A percentile compares a stretch with the other conserved stretches of the same genome.
phyloP scores from a whole-genome alignment of 2,888 invertebrate species.

The Andrena minutula region DNA sequence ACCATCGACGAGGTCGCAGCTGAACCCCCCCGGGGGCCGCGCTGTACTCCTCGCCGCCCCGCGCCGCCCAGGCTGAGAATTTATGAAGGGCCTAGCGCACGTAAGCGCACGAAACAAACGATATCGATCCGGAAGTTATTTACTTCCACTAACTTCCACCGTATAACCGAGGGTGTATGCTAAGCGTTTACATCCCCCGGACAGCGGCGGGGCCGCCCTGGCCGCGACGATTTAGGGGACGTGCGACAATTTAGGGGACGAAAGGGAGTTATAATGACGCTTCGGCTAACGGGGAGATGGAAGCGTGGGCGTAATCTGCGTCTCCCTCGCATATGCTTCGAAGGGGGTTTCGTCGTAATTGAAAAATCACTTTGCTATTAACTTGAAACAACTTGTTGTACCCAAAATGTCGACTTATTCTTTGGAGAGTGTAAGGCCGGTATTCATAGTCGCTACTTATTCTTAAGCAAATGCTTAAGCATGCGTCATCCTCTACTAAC shows the following conservation, averaged over 20 bases:
- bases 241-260: slow-evolving; percentile 67
- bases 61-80: slow-evolving; percentile 32
- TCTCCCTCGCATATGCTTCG: background rate
- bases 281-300: slow-evolving; percentile 40
- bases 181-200: slow-evolving; percentile 35
- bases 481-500: too few species aligned
- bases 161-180: slow-evolving; percentile 29
- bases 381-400: too few species aligned
- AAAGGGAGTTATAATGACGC: slow-evolving; percentile 77
- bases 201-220: slow-evolving; percentile 1
- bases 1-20: background rate
- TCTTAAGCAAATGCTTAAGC: too few species aligned
- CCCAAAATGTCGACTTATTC: too few species aligned
- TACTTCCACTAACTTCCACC: slow-evolving; percentile 37
- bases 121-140: slow-evolving; percentile 56
- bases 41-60: background rate
- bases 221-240: slow-evolving; percentile 23
- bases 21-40: slow-evolving; percentile 7
- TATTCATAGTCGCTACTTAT: too few species aligned
- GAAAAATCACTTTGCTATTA: slow-evolving; percentile 1
- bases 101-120: slow-evolving; percentile 48
- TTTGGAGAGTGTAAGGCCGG: too few species aligned
- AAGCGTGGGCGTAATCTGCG: slow-evolving; percentile 12
- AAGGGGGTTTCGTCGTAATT: background rate
- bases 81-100: slow-evolving; percentile 44